phyloP scores from a whole-genome alignment of 2,888 invertebrate genomes.

The Drosophila gaucha region DNA sequence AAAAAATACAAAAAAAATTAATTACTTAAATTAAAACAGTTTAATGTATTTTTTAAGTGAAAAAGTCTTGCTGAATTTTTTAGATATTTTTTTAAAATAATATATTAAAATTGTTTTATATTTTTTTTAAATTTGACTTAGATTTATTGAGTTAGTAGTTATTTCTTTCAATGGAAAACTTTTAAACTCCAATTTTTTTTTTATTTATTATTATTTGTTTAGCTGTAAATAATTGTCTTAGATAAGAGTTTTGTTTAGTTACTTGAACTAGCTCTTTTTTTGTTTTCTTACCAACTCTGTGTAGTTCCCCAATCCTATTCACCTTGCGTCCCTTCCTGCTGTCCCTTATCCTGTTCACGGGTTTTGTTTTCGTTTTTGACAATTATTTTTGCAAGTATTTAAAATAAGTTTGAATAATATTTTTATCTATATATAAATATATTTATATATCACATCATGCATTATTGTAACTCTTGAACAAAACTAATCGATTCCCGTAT shows the following conservation, averaged over 20 bases:
- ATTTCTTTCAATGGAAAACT: too few species aligned
- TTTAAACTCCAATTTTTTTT: too few species aligned
- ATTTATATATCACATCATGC: conserved; percentile 40
- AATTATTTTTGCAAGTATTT: background rate
- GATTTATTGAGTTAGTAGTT: too few species aligned
- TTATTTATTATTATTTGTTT: background rate
- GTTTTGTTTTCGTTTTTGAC: background rate
- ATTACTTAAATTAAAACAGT: conserved; percentile 3
- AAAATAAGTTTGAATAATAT: conserved; percentile 12
- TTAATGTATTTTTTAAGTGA: too few species aligned
- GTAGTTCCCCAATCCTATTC: too few species aligned
- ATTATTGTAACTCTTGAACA: conserved; percentile 34
- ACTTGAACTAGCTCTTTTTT: background rate
- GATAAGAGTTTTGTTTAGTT: background rate
- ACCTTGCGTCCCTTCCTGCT: background rate
- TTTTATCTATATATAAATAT: conserved; percentile 2
- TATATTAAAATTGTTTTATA: too few species aligned
- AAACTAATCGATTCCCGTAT: conserved; percentile 37
- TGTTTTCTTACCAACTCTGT: background rate
- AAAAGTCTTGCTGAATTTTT: too few species aligned
- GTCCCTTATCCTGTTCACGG: background rate
- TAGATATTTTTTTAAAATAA: too few species aligned
- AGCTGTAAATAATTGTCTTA: background rate
- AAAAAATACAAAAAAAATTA: background rate
- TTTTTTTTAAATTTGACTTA: too few species aligned